phyloP scores from a whole-genome alignment of 1,140 invertebrate species.

The Brachystomella parvula region DNA sequence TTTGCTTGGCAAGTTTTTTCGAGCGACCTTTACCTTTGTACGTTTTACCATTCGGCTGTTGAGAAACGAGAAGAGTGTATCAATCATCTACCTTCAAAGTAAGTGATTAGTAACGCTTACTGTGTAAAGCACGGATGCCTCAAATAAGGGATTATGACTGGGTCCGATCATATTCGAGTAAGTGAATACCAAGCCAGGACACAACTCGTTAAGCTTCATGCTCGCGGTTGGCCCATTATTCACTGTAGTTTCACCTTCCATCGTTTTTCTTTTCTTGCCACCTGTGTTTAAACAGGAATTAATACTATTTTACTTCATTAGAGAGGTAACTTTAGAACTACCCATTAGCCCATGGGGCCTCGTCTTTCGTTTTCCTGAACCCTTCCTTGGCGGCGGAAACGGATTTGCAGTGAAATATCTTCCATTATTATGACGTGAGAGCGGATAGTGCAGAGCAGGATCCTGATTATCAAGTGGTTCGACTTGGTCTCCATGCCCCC shows the following conservation, averaged over 20 bases:
- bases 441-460: too few relatives aligned
- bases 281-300: too few relatives aligned
- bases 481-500: too few relatives aligned
- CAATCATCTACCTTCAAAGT: background rate
- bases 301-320: background rate
- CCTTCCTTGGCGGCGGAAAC: too few relatives aligned
- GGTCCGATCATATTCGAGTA: constrained; percentile 16
- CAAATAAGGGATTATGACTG: constrained; percentile 25
- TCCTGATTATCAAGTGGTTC: too few relatives aligned
- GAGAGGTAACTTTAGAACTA: background rate
- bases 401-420: background rate
- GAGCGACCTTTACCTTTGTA: constrained; percentile 26
- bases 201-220: constrained; percentile 23
- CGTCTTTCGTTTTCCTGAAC: too few relatives aligned
- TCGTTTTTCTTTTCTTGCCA: too few relatives aligned
- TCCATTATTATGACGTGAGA: too few relatives aligned
- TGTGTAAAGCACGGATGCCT: constrained; percentile 16
- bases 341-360: background rate
- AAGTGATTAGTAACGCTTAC: background rate
- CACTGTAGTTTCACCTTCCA: too few relatives aligned
- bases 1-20: constrained; percentile 32
- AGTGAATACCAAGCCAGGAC: constrained; percentile 22
- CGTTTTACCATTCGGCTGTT: constrained; percentile 13
- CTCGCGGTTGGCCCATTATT: too few relatives aligned
- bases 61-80: background rate